Base-by-base conservation (phyloP, 2,888 invertebrate species). In the Hirtodrosophila confusa region DNA sequence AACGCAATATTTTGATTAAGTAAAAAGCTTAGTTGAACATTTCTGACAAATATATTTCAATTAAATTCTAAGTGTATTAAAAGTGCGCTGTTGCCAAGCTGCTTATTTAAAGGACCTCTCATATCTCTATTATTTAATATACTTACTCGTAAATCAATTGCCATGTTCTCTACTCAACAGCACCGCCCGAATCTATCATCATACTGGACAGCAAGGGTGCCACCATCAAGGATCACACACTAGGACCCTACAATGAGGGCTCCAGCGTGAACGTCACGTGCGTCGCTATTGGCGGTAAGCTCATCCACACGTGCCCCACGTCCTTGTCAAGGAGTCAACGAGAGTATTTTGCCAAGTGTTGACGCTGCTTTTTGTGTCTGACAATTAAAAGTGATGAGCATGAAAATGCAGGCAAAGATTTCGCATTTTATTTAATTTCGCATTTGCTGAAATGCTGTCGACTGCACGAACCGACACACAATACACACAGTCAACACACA, bases 191-290 rank as follows among this genome's bases (percentile, higher is more conserved):
- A 88, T 94, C 95, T 79, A 92, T 97, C 77, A 95, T 95, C 90
- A 95, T 97, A 80, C 93, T 96, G 87, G 95, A 96, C 90, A 95
- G 95, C 88, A 95, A 94, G 86, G 96, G 96, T 43, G 93, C 93
- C 40, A 94, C 95, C 88, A 95, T 96, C 84, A 94, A 94, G 43
- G 94, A 95, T 88, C 95, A 96, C 84, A 94, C 94, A 71, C 94
- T 97, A 69, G 97, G 97, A 7, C 97, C 97, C 8, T 97, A 96
- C 93, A 96, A 95, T 91, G 95, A 97, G 90, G 97, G 97, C 47
- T 94, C 95, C 62, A 94, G 95, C 35, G 93, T 97, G 68, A 95
- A 95, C 89, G 95, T 97, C 74, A 95, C 95, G 78, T 97, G 97
- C 92, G 96, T 96, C 78, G 95, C 96, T 67, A 95, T 95, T 80